phyloP scores from a whole-genome alignment of 1,140 invertebrate genomes.

The Matsumurasca onukii region DNA sequence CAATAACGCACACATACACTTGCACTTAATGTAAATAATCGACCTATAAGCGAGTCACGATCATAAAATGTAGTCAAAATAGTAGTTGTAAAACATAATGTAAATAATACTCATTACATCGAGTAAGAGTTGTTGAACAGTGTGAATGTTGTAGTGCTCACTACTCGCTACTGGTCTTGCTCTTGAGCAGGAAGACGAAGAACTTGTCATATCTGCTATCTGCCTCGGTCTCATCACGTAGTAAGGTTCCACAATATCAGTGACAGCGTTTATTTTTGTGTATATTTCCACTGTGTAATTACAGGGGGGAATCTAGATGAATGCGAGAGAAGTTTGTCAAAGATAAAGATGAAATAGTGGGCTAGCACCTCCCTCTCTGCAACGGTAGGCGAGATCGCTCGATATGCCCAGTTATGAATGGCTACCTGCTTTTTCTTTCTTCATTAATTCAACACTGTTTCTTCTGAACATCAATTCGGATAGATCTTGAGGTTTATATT shows the following conservation, averaged over 20 bases:
- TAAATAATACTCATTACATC: no score
- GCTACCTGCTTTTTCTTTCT: slow-evolving; percentile 19
- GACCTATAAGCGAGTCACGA: no score
- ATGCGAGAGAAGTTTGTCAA: slow-evolving; percentile 20
- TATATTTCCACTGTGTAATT: slow-evolving; percentile 27
- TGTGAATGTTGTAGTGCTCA: no score
- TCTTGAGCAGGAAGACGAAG: no score
- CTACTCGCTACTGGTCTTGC: no score
- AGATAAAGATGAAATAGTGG: slow-evolving; percentile 26
- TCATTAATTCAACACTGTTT: slow-evolving; percentile 17
- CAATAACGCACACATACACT: no score
- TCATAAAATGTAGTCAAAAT: no score
- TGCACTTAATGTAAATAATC: no score
- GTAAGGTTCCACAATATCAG: slow-evolving; percentile 16
- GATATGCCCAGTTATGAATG: neutral
- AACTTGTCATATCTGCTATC: no score
- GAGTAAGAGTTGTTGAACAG: no score
- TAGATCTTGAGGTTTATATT: neutral
- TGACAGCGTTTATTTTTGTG: slow-evolving; percentile 24
- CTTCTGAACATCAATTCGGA: neutral
- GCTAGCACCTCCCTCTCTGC: neutral
- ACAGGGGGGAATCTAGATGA: slow-evolving; percentile 21
- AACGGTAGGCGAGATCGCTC: neutral
- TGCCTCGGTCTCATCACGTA: slow-evolving; percentile 16
- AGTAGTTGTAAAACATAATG: no score